Base-by-base conservation (phyloP, 2,888 invertebrate genomes). In the Oconnorella tubifera region DNA sequence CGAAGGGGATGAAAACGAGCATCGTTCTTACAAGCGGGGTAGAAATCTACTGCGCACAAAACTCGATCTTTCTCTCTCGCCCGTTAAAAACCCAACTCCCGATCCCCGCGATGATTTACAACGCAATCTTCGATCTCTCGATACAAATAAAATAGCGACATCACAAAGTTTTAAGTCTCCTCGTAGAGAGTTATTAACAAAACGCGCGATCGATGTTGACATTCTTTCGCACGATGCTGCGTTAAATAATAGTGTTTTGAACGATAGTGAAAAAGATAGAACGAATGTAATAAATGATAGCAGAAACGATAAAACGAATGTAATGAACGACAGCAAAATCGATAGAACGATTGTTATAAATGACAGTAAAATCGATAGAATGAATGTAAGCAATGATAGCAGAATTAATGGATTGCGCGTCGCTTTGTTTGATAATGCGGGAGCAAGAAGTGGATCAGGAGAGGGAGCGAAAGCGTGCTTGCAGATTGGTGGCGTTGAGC, bases 171-270 rank as follows among this genome's bases (percentile, higher is more conserved):
- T 19, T 19, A 40, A 73, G 59, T 77, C 77, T 3, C 78, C 78
- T 2, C 65, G 78, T 3, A 62, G 77, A 50, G 29, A 70, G 51
- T 62, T 78, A 10, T 66, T 78, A 19, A 75, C 76, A 2, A 75
- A 75, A 65, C 69, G 75, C 59, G 73, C 75, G 1, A 59, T 76
- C 3, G 63, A 70, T 3, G n/a, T 50, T 33, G 29, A 53, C 14
- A 27, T 49, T 14, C 40, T 6, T 40, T n/a, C n/a, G n/a, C n/a
- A n/a, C n/a, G n/a, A n/a, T n/a, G 40, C 40, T 19, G 6, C 40
- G 6, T 19, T 40, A 19, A 40, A 40, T 40, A 14, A 14, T 14
- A 14, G 10, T 40, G n/a, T n/a, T n/a, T n/a, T n/a, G n/a, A n/a
- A n/a, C n/a, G n/a, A n/a, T n/a, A n/a, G n/a, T n/a, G 40, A 40